Base-by-base conservation (phyloP, 2,113 vertebrate genomes). In the Canis aureus region DNA sequence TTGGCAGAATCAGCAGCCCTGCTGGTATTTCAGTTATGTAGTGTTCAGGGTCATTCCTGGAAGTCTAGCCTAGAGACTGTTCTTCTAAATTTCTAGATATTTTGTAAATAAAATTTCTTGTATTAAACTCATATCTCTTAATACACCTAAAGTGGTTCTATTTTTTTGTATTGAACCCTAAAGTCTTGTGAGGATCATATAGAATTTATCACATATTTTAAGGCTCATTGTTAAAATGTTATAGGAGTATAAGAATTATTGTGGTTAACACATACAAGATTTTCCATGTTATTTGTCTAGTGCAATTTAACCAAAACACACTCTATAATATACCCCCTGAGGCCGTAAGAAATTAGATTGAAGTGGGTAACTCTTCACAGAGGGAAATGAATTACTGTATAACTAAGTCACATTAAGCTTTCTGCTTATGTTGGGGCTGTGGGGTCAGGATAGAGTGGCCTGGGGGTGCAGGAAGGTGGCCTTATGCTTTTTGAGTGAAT, bases 191-290 rank as follows among this genome's bases (percentile, higher is more conserved):
- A 80, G 19, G 29, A 66, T 91, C 35, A 51, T 1, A 32, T 38
- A 16, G 71, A 88, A 81, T 94, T 78, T 84, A 73, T 74, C 27
- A 35, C 38, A 27, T 81, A 69, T 74, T 95, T 93, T 84, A 83
- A 71, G 51, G 7, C 57, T 1, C 11, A 95, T 82, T 91, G 49
- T 57, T 79, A 86, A 85, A 96, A 79, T 83, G 27, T 22, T 67
- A 55, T 51, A 23, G 60, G 4, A 49, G 49, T 62, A 51, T 49
- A 69, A 22, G 23, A 49, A 91, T 88, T 95, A 57, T 71, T 85
- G 20, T 19, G 11, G 55, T 60, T 57, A 80, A 91, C 38, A 82
- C 8, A 76, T 13, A 59, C 35, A 67, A 4, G 19, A 23, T 91
- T 96, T 97, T 51, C 23, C 32, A 62, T n/a, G 3, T 62, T 69